Base-by-base conservation (phyloP, 2,888 invertebrate species). In the Unio pictorum region DNA sequence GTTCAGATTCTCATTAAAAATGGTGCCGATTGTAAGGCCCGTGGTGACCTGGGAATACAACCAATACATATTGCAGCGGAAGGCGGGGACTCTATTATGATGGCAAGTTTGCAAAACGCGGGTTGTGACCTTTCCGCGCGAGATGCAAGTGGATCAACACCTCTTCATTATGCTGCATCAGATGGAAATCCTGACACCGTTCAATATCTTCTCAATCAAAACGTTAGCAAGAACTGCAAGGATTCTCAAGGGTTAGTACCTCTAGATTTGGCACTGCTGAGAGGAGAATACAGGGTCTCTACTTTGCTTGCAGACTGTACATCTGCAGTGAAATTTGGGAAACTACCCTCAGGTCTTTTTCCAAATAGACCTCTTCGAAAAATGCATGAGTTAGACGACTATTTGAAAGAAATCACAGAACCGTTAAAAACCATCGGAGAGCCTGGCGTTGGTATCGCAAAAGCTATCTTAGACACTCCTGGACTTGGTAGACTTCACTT, bases 41-140 rank as follows among this genome's bases (percentile, higher is more conserved):
- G 26, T 15, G 68, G 62, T n/a, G 68, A 63, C 15, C 66, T 70
- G 56, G 73, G 64, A 45, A 68, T 74, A 20, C 58, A 66, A 26
- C 71, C 71, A 17, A 61, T 71, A 45, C 71, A 71, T 58, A 8
- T 69, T 6, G 64, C 74, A 1, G 71, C 71, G 8, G 74, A 71
- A 60, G 67, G 69, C 60, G 71, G 69, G 5, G 54, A 63, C 34
- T 20, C 5, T 0, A 30, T 61, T 20, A 30, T 74, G 26, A 58
- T 74, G 18, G 28, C 58, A 26, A 59, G 55, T 57, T 61, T 69
- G 7, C 11, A 57, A 18, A 23, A 17, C 4, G 4, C 7, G 23
- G 34, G 18, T 4, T 20, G 20, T 20, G 63, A 63, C 20, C 20
- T 54, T 54, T 18, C 20, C 8, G 23, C 20, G 7, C 18, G 6